Conservation (phyloP, 2,113 vertebrate species). For the Glareola pratincola region DNA sequence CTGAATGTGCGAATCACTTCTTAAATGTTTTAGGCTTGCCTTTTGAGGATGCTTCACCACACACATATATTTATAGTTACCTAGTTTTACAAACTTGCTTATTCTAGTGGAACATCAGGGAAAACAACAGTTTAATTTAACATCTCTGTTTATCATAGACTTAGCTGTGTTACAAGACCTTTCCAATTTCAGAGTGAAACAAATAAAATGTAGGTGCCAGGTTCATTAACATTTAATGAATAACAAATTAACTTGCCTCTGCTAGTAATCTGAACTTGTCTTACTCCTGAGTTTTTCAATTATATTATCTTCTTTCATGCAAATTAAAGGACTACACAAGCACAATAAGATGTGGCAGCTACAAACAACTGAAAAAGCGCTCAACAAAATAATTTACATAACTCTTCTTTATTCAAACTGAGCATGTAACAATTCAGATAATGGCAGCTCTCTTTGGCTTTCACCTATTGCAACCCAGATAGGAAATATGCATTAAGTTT, state of each 20-base stretch:
- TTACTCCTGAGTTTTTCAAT: slow-evolving; percentile 72
- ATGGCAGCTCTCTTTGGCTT: slow-evolving; percentile 25
- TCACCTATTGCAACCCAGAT: neutral
- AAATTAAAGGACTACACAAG: slow-evolving; percentile 72
- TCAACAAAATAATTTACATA: slow-evolving; percentile 58
- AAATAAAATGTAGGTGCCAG: slow-evolving; percentile 68
- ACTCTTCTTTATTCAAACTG: neutral
- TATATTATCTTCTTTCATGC: slow-evolving; percentile 73
- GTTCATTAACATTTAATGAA: slow-evolving; percentile 79
- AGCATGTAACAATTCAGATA: slow-evolving; percentile 27
- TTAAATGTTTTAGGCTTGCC: neutral
- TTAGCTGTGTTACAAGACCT: slow-evolving; percentile 63
- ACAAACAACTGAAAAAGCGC: slow-evolving; percentile 58
- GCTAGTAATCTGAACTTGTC: slow-evolving; percentile 69
- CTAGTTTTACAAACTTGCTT: slow-evolving; percentile 9
- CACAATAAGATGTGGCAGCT: slow-evolving; percentile 71
- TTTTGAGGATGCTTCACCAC: neutral
- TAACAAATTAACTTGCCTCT: slow-evolving; percentile 73
- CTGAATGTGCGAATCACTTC: neutral
- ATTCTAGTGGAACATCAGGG: slow-evolving; percentile 17
- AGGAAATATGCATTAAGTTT: neutral
- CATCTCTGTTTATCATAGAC: slow-evolving; percentile 53
- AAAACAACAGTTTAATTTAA: slow-evolving; percentile 60
- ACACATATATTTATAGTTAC: neutral
- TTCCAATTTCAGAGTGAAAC: slow-evolving; percentile 68